phyloP scores from a whole-genome alignment of 2,888 invertebrate species.

The Eupithecia abbreviata region DNA sequence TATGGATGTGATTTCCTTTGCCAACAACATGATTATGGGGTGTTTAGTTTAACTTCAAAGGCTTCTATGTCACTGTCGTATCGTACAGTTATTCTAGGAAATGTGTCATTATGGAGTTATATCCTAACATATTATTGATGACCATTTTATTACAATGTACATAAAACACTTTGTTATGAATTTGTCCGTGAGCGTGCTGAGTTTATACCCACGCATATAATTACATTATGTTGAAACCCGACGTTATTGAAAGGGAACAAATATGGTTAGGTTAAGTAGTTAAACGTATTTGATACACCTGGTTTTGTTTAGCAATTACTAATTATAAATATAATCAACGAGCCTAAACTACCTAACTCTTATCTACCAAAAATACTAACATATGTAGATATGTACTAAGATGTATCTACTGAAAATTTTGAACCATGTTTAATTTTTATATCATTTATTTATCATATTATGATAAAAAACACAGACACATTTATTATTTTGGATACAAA shows the following conservation, averaged over 20 bases:
- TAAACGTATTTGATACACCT: background rate
- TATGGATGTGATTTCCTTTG: conserved; percentile 44
- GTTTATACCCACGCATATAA: background rate
- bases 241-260: background rate
- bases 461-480: no score
- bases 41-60: conserved; percentile 32
- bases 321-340: background rate
- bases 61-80: conserved; percentile 20
- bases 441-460: no score
- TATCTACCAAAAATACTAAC: no score
- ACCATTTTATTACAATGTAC: conserved; percentile 14
- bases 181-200: background rate
- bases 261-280: background rate
- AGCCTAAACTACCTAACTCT: background rate
- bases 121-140: conserved; percentile 14
- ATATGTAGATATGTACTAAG: no score
- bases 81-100: conserved; percentile 18
- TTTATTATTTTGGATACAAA: no score
- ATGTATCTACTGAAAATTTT: no score
- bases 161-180: conserved; percentile 58
- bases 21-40: conserved; percentile 42
- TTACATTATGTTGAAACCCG: background rate
- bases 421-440: no score
- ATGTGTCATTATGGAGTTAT: conserved; percentile 15
- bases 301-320: background rate